Conservation (phyloP, 1,140 invertebrate species). For the honey bee (Apis mellifera) region DNA sequence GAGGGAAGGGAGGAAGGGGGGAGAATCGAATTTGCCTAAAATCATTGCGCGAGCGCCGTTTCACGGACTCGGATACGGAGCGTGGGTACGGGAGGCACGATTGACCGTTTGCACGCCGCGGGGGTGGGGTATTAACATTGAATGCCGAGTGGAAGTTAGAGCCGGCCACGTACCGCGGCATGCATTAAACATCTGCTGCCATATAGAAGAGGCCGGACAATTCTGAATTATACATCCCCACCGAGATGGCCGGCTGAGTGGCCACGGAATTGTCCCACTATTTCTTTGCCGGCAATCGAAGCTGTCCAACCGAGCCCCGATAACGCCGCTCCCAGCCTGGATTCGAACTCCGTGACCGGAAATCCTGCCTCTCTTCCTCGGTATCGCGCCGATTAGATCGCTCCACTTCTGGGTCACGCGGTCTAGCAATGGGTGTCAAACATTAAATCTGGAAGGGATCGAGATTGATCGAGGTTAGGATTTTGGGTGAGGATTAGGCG, state of each 20-base stretch:
- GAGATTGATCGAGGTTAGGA: no score
- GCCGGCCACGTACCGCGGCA: constrained; percentile 59
- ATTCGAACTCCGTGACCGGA: neutral
- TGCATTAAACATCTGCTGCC: constrained; percentile 78
- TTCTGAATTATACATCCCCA: constrained; percentile 78
- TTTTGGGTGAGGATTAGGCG: no score
- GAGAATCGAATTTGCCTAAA: constrained; percentile 63
- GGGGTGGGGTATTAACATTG: constrained; percentile 75
- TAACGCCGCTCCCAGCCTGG: constrained; percentile 30
- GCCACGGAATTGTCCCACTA: constrained; percentile 68
- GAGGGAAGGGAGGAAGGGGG: neutral
- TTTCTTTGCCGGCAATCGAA: constrained; percentile 70
- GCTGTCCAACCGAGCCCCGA: constrained; percentile 45
- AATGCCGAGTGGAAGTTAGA: constrained; percentile 66
- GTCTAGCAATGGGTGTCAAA: constrained; percentile 1
- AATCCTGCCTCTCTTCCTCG: constrained; percentile 9
- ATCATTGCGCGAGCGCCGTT: constrained; percentile 52
- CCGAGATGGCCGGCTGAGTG: constrained; percentile 68
- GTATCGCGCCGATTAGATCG: constrained; percentile 43
- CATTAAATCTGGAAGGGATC: neutral
- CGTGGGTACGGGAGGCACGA: constrained; percentile 64
- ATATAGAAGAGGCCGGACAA: constrained; percentile 69
- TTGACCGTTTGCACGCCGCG: constrained; percentile 49
- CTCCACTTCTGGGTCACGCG: constrained; percentile 28
- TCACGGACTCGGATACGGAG: constrained; percentile 37